These are phyloP conservation scores for Corvus hawaiiensis DNA, from an alignment of 2,113 vertebrate species.

Conservation along the genomic window DNA sequence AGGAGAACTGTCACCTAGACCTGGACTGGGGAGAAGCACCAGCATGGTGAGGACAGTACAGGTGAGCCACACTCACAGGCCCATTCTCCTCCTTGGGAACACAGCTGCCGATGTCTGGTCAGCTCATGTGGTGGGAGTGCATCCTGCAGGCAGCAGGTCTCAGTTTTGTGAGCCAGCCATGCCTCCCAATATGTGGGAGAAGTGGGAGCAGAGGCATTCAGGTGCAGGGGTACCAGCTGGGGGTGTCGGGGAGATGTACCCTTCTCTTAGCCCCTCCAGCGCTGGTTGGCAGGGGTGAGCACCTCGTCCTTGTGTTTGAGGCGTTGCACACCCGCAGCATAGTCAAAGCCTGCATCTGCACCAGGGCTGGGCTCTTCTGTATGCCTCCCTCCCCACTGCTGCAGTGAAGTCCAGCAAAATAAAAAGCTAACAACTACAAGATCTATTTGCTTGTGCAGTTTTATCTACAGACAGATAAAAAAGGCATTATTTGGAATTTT, in stretches of 20 bases:
- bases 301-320: accelerated
- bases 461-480: neutral
- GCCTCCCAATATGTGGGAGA: neutral
- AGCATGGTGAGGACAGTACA: neutral
- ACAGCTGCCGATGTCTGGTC: neutral
- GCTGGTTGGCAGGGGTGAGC: accelerated
- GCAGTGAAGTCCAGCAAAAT: neutral
- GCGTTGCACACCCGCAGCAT: accelerated
- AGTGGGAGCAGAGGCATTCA: neutral
- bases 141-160: neutral
- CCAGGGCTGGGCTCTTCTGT: neutral
- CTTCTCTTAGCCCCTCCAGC: neutral
- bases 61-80: conserved; percentile 9
- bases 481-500: neutral
- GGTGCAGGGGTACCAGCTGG: neutral
- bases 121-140: neutral
- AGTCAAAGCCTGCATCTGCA: neutral
- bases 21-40: neutral
- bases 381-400: accelerated
- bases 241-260: accelerated
- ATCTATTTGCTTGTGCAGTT: neutral
- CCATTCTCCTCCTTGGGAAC: neutral
- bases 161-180: accelerated
- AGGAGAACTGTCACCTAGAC: neutral
- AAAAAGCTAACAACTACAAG: neutral